These are phyloP conservation scores for Tyrophagus putrescentiae DNA, from an alignment of 1,140 invertebrate genomes.

Conservation along the genomic window DNA sequence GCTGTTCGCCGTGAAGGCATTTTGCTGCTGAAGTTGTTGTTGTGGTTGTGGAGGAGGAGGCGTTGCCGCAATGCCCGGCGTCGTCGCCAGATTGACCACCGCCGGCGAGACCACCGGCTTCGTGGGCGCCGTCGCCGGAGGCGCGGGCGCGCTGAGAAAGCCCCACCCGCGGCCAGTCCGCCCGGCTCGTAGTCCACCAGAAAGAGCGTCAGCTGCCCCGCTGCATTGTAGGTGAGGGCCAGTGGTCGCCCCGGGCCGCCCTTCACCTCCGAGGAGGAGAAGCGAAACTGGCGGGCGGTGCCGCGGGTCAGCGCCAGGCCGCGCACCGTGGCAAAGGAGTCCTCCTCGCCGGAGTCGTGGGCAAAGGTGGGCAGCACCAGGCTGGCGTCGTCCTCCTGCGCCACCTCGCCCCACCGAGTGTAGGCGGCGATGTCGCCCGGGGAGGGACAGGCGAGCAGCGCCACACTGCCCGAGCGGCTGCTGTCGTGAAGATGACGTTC, in stretches of 20 bases:
- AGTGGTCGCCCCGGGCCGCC: slow-evolving; percentile 16
- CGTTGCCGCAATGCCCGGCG: background rate
- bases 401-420: slow-evolving; percentile 53
- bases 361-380: slow-evolving; percentile 52
- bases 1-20: no score
- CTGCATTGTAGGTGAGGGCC: slow-evolving; percentile 1
- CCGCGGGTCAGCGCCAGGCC: slow-evolving; percentile 39
- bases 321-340: slow-evolving; percentile 52
- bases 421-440: slow-evolving; percentile 33
- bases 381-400: slow-evolving; percentile 51
- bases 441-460: slow-evolving; percentile 35
- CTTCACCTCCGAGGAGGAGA: background rate
- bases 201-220: slow-evolving; percentile 15
- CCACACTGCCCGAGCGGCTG: slow-evolving; percentile 14
- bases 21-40: background rate
- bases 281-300: slow-evolving; percentile 1
- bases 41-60: background rate
- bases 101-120: no score
- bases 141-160: background rate
- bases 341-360: no score
- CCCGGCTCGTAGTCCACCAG: slow-evolving; percentile 8
- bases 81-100: background rate
- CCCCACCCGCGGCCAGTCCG: no score
- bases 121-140: no score
- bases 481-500: slow-evolving; percentile 17